Percentiles rank a stretch among this genome's conserved stretches.
Conservation (phyloP, 2,113 vertebrate species). For the Spermophilus dauricus region DNA sequence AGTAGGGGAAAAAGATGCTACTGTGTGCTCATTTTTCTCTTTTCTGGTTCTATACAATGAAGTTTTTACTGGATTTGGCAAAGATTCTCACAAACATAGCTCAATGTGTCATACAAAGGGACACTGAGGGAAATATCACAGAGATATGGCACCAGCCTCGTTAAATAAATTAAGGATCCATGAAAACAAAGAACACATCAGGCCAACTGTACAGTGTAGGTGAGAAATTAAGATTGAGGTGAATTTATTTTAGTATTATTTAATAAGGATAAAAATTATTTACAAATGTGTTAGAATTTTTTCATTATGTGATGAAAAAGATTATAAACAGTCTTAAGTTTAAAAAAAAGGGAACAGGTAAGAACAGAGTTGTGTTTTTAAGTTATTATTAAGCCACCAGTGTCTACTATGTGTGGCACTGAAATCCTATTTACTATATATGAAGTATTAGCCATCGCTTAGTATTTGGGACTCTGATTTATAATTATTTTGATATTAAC, state of each 20-base stretch:
- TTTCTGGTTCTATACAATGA: slow-evolving; percentile 60
- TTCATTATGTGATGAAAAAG: slow-evolving; percentile 40
- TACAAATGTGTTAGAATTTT: not conserved
- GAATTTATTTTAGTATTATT: slow-evolving; percentile 56
- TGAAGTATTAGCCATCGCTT: slow-evolving; percentile 5
- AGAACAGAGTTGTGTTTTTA: slow-evolving; percentile 10
- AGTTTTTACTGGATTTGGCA: slow-evolving; percentile 66
- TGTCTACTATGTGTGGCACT: not conserved
- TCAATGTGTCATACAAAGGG: slow-evolving; percentile 42
- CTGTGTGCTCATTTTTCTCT: slow-evolving; percentile 37
- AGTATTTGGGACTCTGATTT: not conserved
- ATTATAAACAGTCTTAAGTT: not conserved
- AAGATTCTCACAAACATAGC: slow-evolving; percentile 58
- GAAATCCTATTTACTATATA: slow-evolving; percentile 44
- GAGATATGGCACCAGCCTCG: not conserved
- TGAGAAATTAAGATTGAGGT: slow-evolving; percentile 58
- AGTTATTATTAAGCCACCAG: slow-evolving; percentile 29
- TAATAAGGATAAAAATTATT: slow-evolving; percentile 33
- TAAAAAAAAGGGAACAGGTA: not conserved
- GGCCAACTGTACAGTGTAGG: not conserved
- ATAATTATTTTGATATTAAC: slow-evolving; percentile 48
- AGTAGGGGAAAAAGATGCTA: slow-evolving; percentile 33
- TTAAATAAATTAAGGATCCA: slow-evolving; percentile 35
- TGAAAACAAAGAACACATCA: slow-evolving; percentile 53
- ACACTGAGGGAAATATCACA: slow-evolving; percentile 50